Percentiles rank a stretch among this genome's conserved stretches.
phyloP scores from a whole-genome alignment of 2,888 invertebrate genomes.

The Acheta domesticus region DNA sequence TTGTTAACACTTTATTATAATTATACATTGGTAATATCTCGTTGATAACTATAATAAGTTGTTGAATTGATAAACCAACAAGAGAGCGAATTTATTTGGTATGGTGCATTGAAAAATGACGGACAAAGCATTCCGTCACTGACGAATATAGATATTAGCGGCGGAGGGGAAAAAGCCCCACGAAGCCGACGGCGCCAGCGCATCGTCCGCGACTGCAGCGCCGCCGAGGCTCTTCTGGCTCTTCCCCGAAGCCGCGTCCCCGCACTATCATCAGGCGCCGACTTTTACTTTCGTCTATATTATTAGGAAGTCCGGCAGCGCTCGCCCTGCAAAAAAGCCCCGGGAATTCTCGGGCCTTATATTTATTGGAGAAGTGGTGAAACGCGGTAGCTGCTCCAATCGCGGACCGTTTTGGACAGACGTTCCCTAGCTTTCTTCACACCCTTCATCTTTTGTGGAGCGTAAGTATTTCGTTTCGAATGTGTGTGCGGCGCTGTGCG shows the following conservation, averaged over 20 bases:
- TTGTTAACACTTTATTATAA: too few species aligned
- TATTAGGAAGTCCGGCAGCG: not conserved
- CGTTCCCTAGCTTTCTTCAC: not conserved
- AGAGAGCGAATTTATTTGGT: too few species aligned
- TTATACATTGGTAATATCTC: too few species aligned
- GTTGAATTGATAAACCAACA: too few species aligned
- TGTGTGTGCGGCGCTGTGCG: not conserved
- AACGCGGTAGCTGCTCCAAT: not conserved
- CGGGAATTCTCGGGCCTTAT: not conserved
- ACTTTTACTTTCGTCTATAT: constrained; percentile 18
- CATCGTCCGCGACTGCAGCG: not conserved
- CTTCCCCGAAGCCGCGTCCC: not conserved
- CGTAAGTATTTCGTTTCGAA: not conserved
- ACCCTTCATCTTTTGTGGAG: not conserved
- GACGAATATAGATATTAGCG: too few species aligned
- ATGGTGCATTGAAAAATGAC: too few species aligned
- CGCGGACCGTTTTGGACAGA: not conserved
- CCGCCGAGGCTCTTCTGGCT: not conserved
- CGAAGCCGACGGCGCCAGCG: too few species aligned
- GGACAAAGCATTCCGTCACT: too few species aligned
- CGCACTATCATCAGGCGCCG: not conserved
- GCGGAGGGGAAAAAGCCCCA: too few species aligned
- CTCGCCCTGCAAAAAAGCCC: not conserved
- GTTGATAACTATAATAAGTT: too few species aligned
- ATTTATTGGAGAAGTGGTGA: not conserved